Conservation (phyloP, 2,113 vertebrate species). For the Odocoileus hemionus region DNA sequence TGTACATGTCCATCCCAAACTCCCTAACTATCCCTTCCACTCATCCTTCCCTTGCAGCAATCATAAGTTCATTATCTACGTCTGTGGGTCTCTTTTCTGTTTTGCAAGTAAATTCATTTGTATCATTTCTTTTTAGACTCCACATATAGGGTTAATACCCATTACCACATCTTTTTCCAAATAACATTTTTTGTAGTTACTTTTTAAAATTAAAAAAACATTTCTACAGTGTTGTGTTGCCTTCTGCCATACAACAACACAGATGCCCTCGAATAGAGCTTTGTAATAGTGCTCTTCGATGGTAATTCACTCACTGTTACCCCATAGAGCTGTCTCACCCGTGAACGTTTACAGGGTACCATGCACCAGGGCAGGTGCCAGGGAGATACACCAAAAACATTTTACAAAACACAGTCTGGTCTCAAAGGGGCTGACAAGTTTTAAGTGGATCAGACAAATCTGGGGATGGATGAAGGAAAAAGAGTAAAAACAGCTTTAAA, state of each 20-base stretch:
- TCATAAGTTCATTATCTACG: not conserved
- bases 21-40: not conserved
- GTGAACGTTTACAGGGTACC: not conserved
- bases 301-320: not conserved
- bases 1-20: not conserved
- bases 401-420: not conserved
- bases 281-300: not conserved
- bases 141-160: not conserved
- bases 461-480: slow-evolving; percentile 4
- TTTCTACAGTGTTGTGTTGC: not conserved
- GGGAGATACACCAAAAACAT: not conserved
- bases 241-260: not conserved
- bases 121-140: not conserved
- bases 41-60: not conserved
- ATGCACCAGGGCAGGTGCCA: not conserved
- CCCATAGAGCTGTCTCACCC: not conserved
- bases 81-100: not conserved
- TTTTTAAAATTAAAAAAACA: not conserved
- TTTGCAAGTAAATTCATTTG: not conserved
- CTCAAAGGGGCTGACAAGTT: not conserved
- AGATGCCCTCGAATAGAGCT: not conserved
- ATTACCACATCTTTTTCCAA: not conserved
- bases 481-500: not conserved
- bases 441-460: not conserved
- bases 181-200: not conserved